Conservation (phyloP, 2,888 invertebrate genomes). For the Steinernema scapterisci region DNA sequence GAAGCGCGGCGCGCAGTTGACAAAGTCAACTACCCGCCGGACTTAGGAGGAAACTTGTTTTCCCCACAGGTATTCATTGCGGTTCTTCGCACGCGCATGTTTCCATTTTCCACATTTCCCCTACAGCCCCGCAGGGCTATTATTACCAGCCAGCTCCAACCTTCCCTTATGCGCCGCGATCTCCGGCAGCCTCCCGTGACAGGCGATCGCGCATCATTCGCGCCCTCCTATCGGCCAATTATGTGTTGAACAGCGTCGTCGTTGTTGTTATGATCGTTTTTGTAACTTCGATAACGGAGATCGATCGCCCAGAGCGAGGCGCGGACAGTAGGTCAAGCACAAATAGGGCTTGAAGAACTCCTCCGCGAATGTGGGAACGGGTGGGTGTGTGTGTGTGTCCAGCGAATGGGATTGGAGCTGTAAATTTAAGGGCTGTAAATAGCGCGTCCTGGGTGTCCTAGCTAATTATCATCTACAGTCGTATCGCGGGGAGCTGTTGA, state of each 20-base stretch:
- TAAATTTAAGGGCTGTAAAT: conserved; percentile 11
- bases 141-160: conserved; percentile 15
- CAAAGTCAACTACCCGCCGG: conserved; percentile 2
- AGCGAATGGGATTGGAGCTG: not conserved
- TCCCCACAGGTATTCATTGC: conserved; percentile 30
- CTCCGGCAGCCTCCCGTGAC: not conserved
- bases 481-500: not conserved
- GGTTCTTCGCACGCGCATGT: conserved; percentile 7
- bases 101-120: not conserved
- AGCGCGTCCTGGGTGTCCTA: not conserved
- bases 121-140: not conserved
- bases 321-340: conserved; percentile 17
- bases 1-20: not conserved
- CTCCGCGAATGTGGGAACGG: conserved; percentile 23
- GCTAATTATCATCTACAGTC: not conserved
- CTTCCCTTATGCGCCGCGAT: not conserved
- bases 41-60: conserved; percentile 21
- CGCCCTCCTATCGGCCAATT: conserved; percentile 5
- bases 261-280: conserved; percentile 27
- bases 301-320: conserved; percentile 10
- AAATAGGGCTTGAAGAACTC: not conserved
- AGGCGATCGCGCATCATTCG: conserved; percentile 10
- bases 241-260: not conserved
- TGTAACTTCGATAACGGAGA: conserved; percentile 22
- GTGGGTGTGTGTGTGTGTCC: not conserved